These are phyloP conservation scores for Drosophila pandora DNA, from an alignment of 1,140 invertebrate genomes.

Conservation along the genomic window DNA sequence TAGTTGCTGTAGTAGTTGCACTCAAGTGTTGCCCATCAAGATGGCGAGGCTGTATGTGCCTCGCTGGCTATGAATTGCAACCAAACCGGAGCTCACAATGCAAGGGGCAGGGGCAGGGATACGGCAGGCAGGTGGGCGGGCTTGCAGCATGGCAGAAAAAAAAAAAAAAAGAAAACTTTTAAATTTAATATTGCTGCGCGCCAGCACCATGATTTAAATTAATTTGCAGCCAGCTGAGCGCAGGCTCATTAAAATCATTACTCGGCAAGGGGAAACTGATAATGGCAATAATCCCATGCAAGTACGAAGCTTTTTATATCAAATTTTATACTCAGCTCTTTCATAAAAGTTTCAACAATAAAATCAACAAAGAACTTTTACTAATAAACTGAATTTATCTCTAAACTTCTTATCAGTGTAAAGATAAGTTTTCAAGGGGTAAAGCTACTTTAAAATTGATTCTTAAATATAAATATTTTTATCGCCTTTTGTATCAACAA, in stretches of 20 bases:
- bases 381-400: not conserved
- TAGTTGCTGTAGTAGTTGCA: slow-evolving; percentile 56
- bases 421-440: too few species aligned
- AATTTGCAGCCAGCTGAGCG: slow-evolving; percentile 49
- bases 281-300: not conserved
- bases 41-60: slow-evolving; percentile 56
- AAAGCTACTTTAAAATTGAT: too few species aligned
- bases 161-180: slow-evolving; percentile 31
- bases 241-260: slow-evolving; percentile 51
- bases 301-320: not conserved
- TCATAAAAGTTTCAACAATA: too few species aligned
- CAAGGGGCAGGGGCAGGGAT: slow-evolving; percentile 5
- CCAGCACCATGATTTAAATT: slow-evolving; percentile 55
- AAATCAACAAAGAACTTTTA: not conserved
- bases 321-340: too few species aligned
- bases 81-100: slow-evolving; percentile 32
- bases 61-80: slow-evolving; percentile 61
- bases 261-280: slow-evolving; percentile 12
- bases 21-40: slow-evolving; percentile 66
- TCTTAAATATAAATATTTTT: too few species aligned
- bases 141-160: not conserved
- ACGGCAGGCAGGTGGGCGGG: not conserved
- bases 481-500: too few species aligned
- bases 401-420: not conserved
- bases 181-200: slow-evolving; percentile 59